Conservation (phyloP, 2,888 invertebrate genomes). For the Pandemis cinnamomeana region DNA sequence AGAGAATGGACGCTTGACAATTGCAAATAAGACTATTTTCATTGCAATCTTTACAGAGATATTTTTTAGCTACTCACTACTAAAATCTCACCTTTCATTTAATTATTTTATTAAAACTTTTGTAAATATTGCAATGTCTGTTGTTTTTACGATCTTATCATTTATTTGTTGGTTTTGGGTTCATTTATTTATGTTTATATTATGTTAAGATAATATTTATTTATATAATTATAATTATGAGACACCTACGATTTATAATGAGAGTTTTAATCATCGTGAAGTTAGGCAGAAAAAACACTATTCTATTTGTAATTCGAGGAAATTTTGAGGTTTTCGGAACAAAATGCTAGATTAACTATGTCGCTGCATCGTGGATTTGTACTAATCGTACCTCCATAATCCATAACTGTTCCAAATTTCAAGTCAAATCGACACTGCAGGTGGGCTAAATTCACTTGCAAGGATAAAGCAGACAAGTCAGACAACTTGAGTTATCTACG, state of each 20-base stretch:
- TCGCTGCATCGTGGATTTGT: not conserved
- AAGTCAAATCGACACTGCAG: no score
- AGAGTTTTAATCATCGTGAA: slow-evolving; percentile 13
- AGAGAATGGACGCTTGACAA: not conserved
- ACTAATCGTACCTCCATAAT: not conserved
- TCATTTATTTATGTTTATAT: slow-evolving; percentile 44
- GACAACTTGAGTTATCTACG: no score
- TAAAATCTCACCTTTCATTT: not conserved
- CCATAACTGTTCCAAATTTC: no score
- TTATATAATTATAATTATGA: slow-evolving; percentile 35
- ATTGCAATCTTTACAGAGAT: slow-evolving; percentile 45
- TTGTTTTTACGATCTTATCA: slow-evolving; percentile 25
- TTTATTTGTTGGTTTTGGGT: slow-evolving; percentile 36
- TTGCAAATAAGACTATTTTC: slow-evolving; percentile 26
- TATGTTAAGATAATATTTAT: slow-evolving; percentile 46
- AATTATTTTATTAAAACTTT: slow-evolving; percentile 20
- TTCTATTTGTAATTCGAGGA: not conserved
- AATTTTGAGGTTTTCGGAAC: not conserved
- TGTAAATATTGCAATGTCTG: slow-evolving; percentile 47
- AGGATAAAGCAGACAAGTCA: no score
- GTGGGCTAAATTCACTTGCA: no score
- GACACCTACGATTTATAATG: slow-evolving; percentile 33
- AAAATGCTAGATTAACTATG: not conserved
- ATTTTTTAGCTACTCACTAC: not conserved
- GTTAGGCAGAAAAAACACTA: not conserved